Base-by-base conservation (phyloP, 2,797 vertebrate genomes). In the Spondyliosoma cantharus region DNA sequence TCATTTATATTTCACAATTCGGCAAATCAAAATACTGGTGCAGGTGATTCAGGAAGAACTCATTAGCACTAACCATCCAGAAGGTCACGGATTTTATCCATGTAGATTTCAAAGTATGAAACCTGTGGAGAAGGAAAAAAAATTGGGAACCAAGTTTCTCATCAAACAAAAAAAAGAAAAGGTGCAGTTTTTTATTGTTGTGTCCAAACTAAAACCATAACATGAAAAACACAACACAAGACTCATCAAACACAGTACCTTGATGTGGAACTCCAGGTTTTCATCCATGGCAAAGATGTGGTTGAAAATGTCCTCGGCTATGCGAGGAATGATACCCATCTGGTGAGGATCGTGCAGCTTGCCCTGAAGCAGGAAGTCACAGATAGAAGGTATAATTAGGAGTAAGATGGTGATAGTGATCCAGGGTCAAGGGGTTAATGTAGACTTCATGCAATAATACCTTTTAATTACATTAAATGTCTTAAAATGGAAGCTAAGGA, bases 251-350 rank as follows among this genome's bases (percentile, higher is more conserved):
- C 29, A 9, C 13, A 5, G 19, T 71, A 97, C 97, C 96, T 98
- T 98, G 87, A 98, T 98, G 81, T 98, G 97, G 90, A 98, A 98
- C 90, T 98, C 97, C 4, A 98, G 96, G 90, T 98, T 98, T 93
- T 98, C 97, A 27, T 98, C 97, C 97, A 98, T 98, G 79, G 97
- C 93, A 79, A 98, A 98, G 93, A 98, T 98, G 88, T 98, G 97
- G 90, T 97, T 98, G 94, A 98, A 98, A 91, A 98, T 98, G 90
- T 98, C 97, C 63, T 96, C 96, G 11, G 97, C 97, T 7, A 98
- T 98, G 57, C 97, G 96, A 15, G 97, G 97, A 78, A 98, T 98
- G 92, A 98, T 98, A 20, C 97, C 97, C 97, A 98, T 98, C 89
- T 96, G 94, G 82, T 98, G 97, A 27, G 95, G 94, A 86, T 98